A percentile compares a stretch with the other conserved stretches of the same genome.
Conservation (phyloP, 2,113 vertebrate genomes). For the Hassar affinis region DNA sequence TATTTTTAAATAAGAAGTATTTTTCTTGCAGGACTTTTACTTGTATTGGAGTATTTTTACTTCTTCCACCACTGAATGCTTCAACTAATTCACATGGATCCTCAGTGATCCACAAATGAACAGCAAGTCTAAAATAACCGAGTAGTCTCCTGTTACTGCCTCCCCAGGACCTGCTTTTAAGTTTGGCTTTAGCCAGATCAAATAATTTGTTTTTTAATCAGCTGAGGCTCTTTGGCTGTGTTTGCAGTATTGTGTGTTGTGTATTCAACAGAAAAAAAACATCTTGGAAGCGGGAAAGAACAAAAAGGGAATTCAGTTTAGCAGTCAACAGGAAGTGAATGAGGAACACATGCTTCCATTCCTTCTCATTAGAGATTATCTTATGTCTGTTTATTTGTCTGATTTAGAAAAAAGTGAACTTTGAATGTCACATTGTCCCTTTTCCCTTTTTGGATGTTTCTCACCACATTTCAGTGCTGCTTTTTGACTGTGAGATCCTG, state of each 20-base stretch:
- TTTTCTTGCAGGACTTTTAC: no score
- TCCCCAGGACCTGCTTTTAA: not conserved
- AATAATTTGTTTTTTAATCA: not conserved
- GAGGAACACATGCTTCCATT: not conserved
- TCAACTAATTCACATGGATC: not conserved
- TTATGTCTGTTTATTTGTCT: not conserved
- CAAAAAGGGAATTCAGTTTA: not conserved
- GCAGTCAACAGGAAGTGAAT: not conserved
- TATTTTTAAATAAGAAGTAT: no score
- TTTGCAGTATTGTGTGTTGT: not conserved
- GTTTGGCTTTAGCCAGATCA: not conserved
- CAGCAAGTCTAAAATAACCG: not conserved
- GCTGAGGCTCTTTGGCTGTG: not conserved
- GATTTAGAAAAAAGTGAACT: not conserved
- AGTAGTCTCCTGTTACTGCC: not conserved
- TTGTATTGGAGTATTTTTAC: no score
- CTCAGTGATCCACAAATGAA: not conserved
- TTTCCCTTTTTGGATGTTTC: not conserved
- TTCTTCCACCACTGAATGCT: not conserved
- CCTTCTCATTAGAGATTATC: not conserved
- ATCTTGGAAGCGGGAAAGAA: not conserved
- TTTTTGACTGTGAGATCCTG: not conserved
- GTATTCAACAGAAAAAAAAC: not conserved
- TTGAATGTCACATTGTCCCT: not conserved
- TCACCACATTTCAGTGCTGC: not conserved